Conservation (phyloP, 1,140 invertebrate genomes). For the Drosophila erecta region DNA sequence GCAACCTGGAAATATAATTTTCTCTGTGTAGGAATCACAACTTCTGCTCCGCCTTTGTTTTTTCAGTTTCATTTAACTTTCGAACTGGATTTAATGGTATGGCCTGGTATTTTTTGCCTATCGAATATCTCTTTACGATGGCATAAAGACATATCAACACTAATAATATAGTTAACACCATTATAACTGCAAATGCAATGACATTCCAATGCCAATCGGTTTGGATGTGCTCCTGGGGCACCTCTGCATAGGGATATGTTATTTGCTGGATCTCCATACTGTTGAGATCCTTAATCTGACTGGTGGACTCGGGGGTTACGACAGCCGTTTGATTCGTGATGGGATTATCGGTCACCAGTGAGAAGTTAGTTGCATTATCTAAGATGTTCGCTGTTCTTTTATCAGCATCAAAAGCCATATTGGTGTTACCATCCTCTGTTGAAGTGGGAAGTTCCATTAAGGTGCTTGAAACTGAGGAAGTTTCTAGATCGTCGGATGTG, state of each 20-base stretch:
- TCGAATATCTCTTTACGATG: background rate
- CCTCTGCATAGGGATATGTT: background rate
- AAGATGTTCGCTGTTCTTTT: background rate
- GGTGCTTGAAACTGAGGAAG: conserved; percentile 4
- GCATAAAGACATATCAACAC: no score
- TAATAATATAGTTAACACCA: background rate
- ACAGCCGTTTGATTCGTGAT: background rate
- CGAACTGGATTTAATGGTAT: conserved; percentile 6
- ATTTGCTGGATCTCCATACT: background rate
- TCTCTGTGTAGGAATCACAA: conserved; percentile 32
- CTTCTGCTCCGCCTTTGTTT: conserved; percentile 16
- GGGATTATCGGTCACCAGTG: background rate
- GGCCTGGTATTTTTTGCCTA: conserved; percentile 8
- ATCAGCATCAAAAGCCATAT: background rate
- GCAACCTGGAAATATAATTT: conserved; percentile 13
- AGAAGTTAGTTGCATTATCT: background rate
- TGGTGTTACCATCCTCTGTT: background rate
- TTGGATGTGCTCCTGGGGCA: background rate
- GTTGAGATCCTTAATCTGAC: conserved; percentile 2
- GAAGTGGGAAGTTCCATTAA: background rate
- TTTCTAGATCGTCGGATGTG: background rate
- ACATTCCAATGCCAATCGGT: background rate
- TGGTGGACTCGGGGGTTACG: background rate
- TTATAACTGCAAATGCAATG: background rate
- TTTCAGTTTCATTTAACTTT: background rate